Evolutionary conservation across 1,140 invertebrate genomes (phyloP).

Genomic region (Anastatus disparis): DNA sequence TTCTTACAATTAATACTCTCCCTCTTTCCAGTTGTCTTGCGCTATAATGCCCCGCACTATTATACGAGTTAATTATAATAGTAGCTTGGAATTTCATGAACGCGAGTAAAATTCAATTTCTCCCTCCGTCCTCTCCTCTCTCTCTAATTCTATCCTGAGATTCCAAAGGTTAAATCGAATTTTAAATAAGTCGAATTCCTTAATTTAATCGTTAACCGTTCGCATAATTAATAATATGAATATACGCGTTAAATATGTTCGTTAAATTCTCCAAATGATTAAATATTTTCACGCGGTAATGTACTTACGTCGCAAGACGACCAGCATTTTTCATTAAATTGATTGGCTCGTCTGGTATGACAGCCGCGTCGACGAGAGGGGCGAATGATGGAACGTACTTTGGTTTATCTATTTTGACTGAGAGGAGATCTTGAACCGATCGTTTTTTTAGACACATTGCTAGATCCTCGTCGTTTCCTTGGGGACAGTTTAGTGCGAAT

Average conservation of each 20-base stretch:
- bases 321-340: conserved; percentile 80
- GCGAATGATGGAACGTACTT: conserved; percentile 69
- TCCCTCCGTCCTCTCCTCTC: too few relatives aligned
- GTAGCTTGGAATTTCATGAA: conserved; percentile 3
- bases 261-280: too few relatives aligned
- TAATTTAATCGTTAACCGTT: not conserved
- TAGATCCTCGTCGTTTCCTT: conserved; percentile 67
- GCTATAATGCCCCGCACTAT: not conserved
- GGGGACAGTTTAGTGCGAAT: conserved; percentile 81
- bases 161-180: conserved; percentile 21
- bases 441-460: conserved; percentile 73
- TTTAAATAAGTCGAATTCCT: conserved; percentile 29
- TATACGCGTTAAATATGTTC: too few relatives aligned
- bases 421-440: conserved; percentile 54
- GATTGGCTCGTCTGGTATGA: conserved; percentile 82
- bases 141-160: conserved; percentile 6
- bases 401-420: conserved; percentile 61
- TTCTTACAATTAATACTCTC: too few relatives aligned
- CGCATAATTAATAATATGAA: too few relatives aligned
- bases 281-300: too few relatives aligned
- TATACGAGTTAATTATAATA: conserved; percentile 33
- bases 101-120: conserved; percentile 31
- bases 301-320: conserved; percentile 76
- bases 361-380: conserved; percentile 84
- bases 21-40: too few relatives aligned